Conservation (phyloP, 2,113 vertebrate genomes). For the Salvelinus namaycush region DNA sequence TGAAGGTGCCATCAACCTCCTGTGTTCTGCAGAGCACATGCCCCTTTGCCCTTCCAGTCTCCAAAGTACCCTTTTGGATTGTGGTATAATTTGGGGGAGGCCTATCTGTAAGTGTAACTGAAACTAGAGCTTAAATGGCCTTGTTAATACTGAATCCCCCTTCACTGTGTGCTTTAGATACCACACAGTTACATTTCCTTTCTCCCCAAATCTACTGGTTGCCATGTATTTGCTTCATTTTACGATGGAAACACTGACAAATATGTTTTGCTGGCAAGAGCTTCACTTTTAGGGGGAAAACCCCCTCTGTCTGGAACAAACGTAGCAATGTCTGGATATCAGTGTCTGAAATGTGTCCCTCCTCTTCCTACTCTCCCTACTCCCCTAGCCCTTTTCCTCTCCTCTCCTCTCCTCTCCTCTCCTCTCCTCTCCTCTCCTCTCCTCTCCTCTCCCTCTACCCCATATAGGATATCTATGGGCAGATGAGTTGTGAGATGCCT, state of each 20-base stretch:
- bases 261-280: conserved; percentile 56
- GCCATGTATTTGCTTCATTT: conserved; percentile 54
- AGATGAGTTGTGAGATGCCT: too few species aligned
- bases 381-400: conserved; percentile 5
- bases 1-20: too few species aligned
- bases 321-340: conserved; percentile 47
- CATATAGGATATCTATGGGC: too few species aligned
- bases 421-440: conserved; percentile 3
- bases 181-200: conserved; percentile 33
- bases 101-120: conserved; percentile 3
- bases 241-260: conserved; percentile 55
- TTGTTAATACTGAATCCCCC: not conserved
- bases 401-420: conserved; percentile 14
- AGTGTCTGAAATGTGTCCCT: conserved; percentile 41
- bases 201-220: conserved; percentile 27
- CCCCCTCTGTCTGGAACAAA: conserved; percentile 52
- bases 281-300: conserved; percentile 23
- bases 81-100: too few species aligned
- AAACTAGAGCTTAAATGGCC: conserved; percentile 8
- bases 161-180: conserved; percentile 18
- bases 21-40: too few species aligned
- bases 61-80: too few species aligned
- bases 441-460: not conserved
- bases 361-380: conserved; percentile 13
- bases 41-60: too few species aligned